Conservation (phyloP, 2,113 vertebrate species). For the Apodemus sylvaticus region DNA sequence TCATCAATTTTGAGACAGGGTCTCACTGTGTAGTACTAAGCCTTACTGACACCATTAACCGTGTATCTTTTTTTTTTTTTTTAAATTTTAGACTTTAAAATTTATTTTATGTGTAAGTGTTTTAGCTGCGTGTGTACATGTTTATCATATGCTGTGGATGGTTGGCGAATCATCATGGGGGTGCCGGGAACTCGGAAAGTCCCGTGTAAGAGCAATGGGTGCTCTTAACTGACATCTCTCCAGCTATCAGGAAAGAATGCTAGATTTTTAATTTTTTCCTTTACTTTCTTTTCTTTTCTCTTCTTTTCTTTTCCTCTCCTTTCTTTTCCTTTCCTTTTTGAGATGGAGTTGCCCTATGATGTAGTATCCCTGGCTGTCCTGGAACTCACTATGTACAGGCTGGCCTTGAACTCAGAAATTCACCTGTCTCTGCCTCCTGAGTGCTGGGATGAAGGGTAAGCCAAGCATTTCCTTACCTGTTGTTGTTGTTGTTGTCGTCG, state of each 20-base stretch:
- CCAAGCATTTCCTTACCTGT: neutral
- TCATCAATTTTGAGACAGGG: neutral
- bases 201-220: neutral
- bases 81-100: neutral
- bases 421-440: neutral
- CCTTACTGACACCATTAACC: neutral
- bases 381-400: neutral
- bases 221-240: neutral
- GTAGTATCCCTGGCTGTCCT: neutral
- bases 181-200: neutral
- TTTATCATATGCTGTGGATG: neutral
- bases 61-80: neutral
- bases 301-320: no score
- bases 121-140: neutral
- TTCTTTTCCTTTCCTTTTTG: no score
- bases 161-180: neutral
- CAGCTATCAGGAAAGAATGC: neutral
- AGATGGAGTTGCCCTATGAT: no score
- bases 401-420: neutral
- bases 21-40: neutral
- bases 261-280: neutral
- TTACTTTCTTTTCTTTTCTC: no score
- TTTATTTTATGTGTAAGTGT: neutral
- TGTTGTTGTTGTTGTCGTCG: neutral
- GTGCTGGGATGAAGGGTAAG: neutral